phyloP scores from a whole-genome alignment of 2,888 invertebrate genomes.

The Zygaena filipendulae region DNA sequence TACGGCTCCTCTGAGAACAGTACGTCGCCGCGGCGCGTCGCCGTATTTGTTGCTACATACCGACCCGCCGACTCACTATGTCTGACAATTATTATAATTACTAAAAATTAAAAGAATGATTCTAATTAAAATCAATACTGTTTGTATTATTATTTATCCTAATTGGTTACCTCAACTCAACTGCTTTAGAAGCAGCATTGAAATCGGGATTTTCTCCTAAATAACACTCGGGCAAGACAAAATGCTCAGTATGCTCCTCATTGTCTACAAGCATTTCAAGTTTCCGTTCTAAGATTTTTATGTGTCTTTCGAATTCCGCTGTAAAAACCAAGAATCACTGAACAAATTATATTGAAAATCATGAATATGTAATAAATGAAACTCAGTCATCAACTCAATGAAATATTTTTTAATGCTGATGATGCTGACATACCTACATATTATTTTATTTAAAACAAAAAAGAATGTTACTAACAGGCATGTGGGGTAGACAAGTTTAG shows the following conservation, averaged over 20 bases:
- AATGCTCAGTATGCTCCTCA: slow-evolving; percentile 17
- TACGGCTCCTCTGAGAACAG: slow-evolving; percentile 85
- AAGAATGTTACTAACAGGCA: slow-evolving; percentile 27
- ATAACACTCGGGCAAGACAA: slow-evolving; percentile 40
- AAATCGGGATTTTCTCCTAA: slow-evolving; percentile 62
- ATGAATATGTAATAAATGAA: too few relatives aligned
- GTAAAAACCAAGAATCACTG: slow-evolving; percentile 18
- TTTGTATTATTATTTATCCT: background rate
- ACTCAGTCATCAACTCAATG: too few relatives aligned
- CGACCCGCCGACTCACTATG: slow-evolving; percentile 71
- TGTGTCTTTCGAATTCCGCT: slow-evolving; percentile 41
- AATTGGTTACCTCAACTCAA: slow-evolving; percentile 46
- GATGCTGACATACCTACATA: too few relatives aligned
- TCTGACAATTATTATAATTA: slow-evolving; percentile 27
- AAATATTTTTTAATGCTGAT: too few relatives aligned
- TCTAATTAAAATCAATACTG: background rate
- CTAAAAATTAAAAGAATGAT: background rate
- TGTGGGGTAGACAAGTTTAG: slow-evolving; percentile 24
- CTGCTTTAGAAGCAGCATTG: slow-evolving; percentile 59
- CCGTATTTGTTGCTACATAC: slow-evolving; percentile 70
- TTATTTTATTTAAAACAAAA: too few relatives aligned
- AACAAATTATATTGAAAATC: too few relatives aligned
- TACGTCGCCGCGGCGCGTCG: slow-evolving; percentile 73
- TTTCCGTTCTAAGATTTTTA: slow-evolving; percentile 35
- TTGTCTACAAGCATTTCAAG: slow-evolving; percentile 20